Percentiles rank a stretch among this genome's conserved stretches.
phyloP scores from a whole-genome alignment of 2,113 vertebrate genomes.

The Percopsis transmontana region DNA sequence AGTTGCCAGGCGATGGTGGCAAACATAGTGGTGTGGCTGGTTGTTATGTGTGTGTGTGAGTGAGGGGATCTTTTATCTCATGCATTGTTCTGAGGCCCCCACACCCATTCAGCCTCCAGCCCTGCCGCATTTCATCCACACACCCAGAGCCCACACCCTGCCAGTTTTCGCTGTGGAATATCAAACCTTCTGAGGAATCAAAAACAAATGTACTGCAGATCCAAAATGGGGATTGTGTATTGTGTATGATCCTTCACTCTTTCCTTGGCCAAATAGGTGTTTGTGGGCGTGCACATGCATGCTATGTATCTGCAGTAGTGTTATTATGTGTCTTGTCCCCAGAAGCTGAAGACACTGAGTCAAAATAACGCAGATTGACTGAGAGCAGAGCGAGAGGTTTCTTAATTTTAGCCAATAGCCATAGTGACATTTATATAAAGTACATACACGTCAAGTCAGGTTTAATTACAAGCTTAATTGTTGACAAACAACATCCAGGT shows the following conservation, averaged over 20 bases:
- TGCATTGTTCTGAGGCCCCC: not conserved
- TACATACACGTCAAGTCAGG: too few species aligned
- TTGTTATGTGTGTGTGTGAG: constrained; percentile 6
- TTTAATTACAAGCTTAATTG: too few species aligned
- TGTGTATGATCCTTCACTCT: not conserved
- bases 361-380: constrained; percentile 48
- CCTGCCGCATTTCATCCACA: not conserved
- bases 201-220: constrained; percentile 31
- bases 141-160: not conserved
- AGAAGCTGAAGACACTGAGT: constrained; percentile 34
- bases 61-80: constrained; percentile 25
- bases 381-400: constrained; percentile 26
- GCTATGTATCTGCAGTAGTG: not conserved
- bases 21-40: constrained; percentile 28
- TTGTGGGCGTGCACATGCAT: not conserved
- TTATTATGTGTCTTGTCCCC: constrained; percentile 21
- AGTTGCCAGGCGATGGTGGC: constrained; percentile 41
- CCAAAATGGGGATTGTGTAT: constrained; percentile 30
- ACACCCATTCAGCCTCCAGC: not conserved
- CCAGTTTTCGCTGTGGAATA: constrained; percentile 54
- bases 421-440: too few species aligned
- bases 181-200: constrained; percentile 36
- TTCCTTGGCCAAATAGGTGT: not conserved
- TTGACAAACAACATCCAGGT: too few species aligned
- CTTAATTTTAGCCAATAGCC: too few species aligned